These are phyloP conservation scores for Ramazzottius varieornatus DNA, from an alignment of 2,888 invertebrate genomes.

Conservation along the genomic window DNA sequence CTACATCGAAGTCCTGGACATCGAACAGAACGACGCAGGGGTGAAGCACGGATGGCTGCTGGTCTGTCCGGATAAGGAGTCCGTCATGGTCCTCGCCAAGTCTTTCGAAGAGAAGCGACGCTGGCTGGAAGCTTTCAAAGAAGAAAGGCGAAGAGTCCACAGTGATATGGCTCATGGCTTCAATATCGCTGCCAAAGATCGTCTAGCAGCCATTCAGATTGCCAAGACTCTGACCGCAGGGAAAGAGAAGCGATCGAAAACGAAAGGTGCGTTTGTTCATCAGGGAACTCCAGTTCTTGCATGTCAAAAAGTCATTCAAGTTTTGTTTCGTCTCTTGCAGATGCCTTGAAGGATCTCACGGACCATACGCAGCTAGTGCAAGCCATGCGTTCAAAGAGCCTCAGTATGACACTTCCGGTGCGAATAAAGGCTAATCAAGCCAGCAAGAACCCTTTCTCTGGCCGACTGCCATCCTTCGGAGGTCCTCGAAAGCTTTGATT, in stretches of 20 bases:
- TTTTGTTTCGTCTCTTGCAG: not conserved
- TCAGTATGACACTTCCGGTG: conserved; percentile 1
- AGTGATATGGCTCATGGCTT: not conserved
- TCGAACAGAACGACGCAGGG: conserved; percentile 17
- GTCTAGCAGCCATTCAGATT: not conserved
- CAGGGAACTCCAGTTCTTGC: not conserved
- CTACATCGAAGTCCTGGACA: conserved; percentile 15
- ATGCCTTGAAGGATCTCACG: not conserved
- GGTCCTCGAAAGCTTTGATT: no score
- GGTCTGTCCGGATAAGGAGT: conserved; percentile 1
- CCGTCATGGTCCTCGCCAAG: not conserved
- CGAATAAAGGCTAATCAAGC: not conserved
- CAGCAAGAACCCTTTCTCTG: not conserved
- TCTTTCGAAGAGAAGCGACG: not conserved
- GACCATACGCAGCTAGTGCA: not conserved
- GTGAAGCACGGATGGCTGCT: not conserved
- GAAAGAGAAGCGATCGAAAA: not conserved
- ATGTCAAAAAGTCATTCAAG: not conserved
- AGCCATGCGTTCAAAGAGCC: not conserved
- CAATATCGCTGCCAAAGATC: not conserved
- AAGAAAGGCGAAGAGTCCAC: not conserved
- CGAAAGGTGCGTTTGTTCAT: not conserved
- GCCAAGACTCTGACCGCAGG: not conserved
- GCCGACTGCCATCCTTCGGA: no score
- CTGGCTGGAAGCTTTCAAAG: not conserved